phyloP scores from a whole-genome alignment of 2,797 vertebrate species.

The Pelodytes ibericus region DNA sequence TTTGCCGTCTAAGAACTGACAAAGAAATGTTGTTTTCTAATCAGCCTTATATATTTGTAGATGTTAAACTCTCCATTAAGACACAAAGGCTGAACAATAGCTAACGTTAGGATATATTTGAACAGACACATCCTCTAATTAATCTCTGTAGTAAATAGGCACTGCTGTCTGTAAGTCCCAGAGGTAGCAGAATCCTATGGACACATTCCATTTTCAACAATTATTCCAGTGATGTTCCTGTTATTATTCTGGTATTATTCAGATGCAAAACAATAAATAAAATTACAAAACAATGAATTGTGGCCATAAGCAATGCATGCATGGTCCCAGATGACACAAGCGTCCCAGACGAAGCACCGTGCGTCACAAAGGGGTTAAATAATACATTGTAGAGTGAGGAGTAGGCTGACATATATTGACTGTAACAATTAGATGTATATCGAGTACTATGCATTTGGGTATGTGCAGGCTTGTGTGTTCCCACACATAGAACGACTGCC shows the following conservation, averaged over 20 bases:
- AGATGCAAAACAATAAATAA: background rate
- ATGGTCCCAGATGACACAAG: too few species aligned
- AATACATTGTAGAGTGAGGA: constrained; percentile 40
- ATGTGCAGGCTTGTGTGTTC: constrained; percentile 39
- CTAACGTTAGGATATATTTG: background rate
- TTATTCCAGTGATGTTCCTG: background rate
- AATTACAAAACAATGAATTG: constrained; percentile 20
- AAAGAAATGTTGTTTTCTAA: too few species aligned
- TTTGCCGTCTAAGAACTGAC: too few species aligned
- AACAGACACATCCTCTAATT: background rate
- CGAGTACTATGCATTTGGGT: constrained; percentile 48
- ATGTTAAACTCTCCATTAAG: background rate
- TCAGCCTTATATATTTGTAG: too few species aligned
- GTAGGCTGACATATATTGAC: constrained; percentile 33
- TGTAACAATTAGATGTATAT: constrained; percentile 49
- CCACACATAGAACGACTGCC: constrained; percentile 44
- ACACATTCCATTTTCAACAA: background rate
- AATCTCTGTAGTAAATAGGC: background rate
- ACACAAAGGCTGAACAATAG: background rate
- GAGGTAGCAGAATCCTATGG: background rate
- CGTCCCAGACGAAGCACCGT: too few species aligned
- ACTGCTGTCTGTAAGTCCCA: background rate
- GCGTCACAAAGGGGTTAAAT: constrained; percentile 33
- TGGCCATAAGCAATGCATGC: background rate
- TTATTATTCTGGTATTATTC: background rate